Evolutionary conservation across 2,113 vertebrate species (phyloP).

Genomic region (Malurus cyaneus): DNA sequence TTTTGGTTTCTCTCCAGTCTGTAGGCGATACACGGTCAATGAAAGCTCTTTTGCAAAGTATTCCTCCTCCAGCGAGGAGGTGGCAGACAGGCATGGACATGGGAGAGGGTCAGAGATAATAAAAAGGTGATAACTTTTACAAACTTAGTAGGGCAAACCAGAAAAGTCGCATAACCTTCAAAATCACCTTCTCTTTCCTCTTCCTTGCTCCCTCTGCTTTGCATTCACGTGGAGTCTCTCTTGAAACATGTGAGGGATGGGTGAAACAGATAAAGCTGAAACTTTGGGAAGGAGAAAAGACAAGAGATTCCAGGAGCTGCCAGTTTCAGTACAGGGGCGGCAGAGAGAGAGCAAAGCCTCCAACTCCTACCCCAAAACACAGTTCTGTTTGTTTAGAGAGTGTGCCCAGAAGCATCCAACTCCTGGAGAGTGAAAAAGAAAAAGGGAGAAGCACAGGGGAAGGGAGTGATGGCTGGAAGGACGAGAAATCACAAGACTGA

Average conservation of each 20-base stretch:
- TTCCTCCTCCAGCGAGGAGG: background rate
- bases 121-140: background rate
- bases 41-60: background rate
- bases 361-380: fast-evolving
- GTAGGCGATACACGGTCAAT: background rate
- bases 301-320: background rate
- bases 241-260: background rate
- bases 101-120: background rate
- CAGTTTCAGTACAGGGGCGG: background rate
- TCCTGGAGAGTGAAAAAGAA: background rate
- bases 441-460: background rate
- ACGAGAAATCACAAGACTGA: background rate
- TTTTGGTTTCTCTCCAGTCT: background rate
- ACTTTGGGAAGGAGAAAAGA: background rate
- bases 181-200: background rate
- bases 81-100: background rate
- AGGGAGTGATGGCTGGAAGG: background rate
- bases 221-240: background rate
- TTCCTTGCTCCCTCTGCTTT: background rate
- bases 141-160: background rate
- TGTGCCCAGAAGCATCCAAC: background rate
- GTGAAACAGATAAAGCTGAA: background rate
- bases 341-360: background rate
- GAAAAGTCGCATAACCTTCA: background rate
- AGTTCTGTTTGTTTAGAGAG: background rate